Percentiles rank a stretch among this genome's conserved stretches.
These are phyloP conservation scores for Patiria miniata DNA, from an alignment of 35 echinoderm and acorn worm species.

Conservation along the genomic window DNA sequence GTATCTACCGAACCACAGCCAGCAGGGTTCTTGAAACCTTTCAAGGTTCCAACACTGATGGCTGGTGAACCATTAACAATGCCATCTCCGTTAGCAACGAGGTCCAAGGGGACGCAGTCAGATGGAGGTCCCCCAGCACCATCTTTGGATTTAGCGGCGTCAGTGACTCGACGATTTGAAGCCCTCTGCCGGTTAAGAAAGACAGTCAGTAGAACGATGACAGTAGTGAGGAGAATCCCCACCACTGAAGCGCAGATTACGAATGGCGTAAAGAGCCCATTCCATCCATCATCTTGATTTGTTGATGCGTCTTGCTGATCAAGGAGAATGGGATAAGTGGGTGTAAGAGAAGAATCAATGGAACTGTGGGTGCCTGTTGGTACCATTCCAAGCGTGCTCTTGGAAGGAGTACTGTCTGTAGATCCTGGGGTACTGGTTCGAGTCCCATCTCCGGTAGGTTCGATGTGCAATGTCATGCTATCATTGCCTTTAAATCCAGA, in stretches of 20 bases:
- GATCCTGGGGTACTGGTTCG: neutral
- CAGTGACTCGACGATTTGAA: neutral
- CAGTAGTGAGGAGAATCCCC: neutral
- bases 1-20: constrained; percentile 11
- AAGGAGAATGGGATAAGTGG: neutral
- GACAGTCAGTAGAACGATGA: constrained; percentile 1
- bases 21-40: constrained; percentile 12
- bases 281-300: neutral
- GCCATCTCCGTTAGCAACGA: neutral
- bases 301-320: neutral
- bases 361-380: neutral
- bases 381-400: neutral
- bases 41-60: constrained; percentile 12
- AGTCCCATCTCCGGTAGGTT: neutral
- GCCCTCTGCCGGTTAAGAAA: constrained; percentile 1
- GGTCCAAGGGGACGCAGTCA: neutral
- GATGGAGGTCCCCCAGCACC: neutral
- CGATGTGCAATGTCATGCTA: neutral
- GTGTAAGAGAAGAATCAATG: neutral
- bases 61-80: neutral
- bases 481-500: constrained; percentile 25
- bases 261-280: neutral
- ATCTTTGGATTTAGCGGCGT: neutral
- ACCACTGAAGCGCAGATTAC: constrained; percentile 19
- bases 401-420: neutral